Evolutionary conservation across 2,113 vertebrate genomes (phyloP).

Genomic region (Sinocyclocheilus maitianheensis): DNA sequence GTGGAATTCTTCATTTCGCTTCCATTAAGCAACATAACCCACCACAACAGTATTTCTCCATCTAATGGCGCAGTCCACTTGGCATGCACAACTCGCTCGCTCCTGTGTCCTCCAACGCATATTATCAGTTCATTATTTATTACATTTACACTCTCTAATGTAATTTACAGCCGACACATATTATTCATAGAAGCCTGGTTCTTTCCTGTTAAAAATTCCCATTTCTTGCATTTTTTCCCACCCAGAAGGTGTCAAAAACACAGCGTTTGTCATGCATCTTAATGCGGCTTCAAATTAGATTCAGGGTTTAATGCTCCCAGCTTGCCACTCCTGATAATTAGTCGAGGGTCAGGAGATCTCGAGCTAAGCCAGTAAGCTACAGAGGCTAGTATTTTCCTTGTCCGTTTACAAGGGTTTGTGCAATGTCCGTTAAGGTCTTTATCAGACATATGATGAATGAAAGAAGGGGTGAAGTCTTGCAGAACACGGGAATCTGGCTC

Average conservation of each 20-base stretch:
- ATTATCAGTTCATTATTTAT: conserved; percentile 75
- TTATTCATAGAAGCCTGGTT: conserved; percentile 67
- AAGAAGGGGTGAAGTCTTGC: too few species aligned
- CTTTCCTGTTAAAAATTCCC: conserved; percentile 61
- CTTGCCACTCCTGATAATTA: conserved; percentile 64
- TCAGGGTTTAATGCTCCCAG: conserved; percentile 52
- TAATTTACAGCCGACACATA: conserved; percentile 55
- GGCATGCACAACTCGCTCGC: conserved; percentile 64
- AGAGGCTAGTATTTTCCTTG: not conserved
- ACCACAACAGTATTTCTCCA: conserved; percentile 62
- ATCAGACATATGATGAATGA: not conserved
- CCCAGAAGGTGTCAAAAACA: conserved; percentile 58
- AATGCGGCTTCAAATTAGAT: conserved; percentile 62
- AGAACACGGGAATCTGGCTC: not conserved
- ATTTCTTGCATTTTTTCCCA: conserved; percentile 44
- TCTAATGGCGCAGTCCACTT: conserved; percentile 46
- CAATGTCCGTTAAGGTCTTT: not conserved
- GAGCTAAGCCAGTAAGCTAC: not conserved
- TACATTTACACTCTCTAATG: conserved; percentile 65
- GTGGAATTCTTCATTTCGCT: conserved; percentile 69
- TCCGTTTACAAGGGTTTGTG: not conserved
- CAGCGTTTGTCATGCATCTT: conserved; percentile 65
- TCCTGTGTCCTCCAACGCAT: conserved; percentile 60
- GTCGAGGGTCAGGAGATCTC: conserved; percentile 18
- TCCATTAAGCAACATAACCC: conserved; percentile 67